Conservation (phyloP, 2,888 invertebrate species). For the Polyploca ridens region DNA sequence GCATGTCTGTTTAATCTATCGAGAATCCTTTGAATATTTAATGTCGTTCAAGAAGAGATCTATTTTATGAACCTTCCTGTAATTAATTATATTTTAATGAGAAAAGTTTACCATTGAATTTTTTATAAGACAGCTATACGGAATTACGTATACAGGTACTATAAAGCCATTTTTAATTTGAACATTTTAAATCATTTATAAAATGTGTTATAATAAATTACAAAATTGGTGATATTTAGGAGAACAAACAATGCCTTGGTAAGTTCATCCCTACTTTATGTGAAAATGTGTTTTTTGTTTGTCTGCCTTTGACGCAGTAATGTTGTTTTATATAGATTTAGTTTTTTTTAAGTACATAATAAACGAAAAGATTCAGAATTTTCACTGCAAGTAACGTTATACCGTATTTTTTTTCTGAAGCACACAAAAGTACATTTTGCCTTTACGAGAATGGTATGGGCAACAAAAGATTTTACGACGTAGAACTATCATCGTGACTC, state of each 20-base stretch:
- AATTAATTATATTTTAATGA: slow-evolving; percentile 5
- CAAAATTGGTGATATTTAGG: too few species aligned
- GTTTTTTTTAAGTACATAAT: too few species aligned
- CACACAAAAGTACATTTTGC: not conserved
- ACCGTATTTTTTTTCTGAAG: not conserved
- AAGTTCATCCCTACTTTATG: too few species aligned
- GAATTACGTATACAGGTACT: not conserved
- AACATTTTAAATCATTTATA: not conserved
- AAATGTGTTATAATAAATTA: too few species aligned
- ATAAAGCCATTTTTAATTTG: not conserved
- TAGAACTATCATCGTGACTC: slow-evolving; percentile 21
- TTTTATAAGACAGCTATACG: not conserved
- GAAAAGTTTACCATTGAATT: not conserved
- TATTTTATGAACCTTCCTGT: slow-evolving; percentile 10
- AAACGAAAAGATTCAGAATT: not conserved
- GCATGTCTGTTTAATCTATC: not conserved
- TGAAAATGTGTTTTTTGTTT: too few species aligned
- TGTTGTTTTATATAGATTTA: too few species aligned
- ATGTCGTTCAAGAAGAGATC: not conserved
- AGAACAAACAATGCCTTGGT: too few species aligned
- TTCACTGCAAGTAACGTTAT: not conserved
- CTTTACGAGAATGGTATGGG: slow-evolving; percentile 45
- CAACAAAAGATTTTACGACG: slow-evolving; percentile 54
- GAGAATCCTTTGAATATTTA: not conserved
- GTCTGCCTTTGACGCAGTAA: too few species aligned